Conservation (phyloP, 2,797 vertebrate genomes). For the Phaenicophaeus curvirostris region DNA sequence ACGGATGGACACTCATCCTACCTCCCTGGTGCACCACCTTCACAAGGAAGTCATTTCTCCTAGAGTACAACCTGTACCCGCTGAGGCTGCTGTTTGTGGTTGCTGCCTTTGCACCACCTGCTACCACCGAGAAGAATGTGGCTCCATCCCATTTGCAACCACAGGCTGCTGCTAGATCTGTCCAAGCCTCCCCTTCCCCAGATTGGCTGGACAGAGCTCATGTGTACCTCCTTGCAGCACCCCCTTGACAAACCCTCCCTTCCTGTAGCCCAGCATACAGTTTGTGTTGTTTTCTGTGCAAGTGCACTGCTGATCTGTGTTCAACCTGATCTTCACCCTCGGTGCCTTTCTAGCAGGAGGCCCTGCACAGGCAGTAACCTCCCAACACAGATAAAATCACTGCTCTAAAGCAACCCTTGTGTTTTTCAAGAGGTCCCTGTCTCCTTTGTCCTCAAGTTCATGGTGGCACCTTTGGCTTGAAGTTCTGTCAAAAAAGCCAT, state of each 20-base stretch:
- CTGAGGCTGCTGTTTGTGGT: not conserved
- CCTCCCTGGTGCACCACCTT: rapidly evolving
- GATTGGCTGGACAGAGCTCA: not conserved
- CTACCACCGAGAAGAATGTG: not conserved
- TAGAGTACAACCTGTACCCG: not conserved
- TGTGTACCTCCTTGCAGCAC: not conserved
- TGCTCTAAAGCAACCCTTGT: not conserved
- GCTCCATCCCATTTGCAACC: not conserved
- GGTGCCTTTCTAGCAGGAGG: not conserved
- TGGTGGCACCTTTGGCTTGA: not conserved
- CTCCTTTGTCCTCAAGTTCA: not conserved
- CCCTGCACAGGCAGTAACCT: not conserved
- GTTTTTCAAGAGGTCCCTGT: not conserved
- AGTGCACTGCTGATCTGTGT: not conserved
- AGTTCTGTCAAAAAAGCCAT: not conserved
- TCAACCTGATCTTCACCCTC: not conserved
- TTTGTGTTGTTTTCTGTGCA: not conserved
- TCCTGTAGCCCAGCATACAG: not conserved
- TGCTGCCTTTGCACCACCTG: not conserved
- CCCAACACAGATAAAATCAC: not conserved
- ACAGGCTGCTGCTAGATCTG: not conserved
- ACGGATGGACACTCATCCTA: rapidly evolving
- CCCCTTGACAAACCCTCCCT: rapidly evolving
- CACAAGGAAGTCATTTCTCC: not conserved
- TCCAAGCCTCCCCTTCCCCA: not conserved